Evolutionary conservation across 92 coral and sea anemone species (phyloP), one percentile per base, ranked within the genome.

Genomic region (Epizoanthus stellaris): DNA sequence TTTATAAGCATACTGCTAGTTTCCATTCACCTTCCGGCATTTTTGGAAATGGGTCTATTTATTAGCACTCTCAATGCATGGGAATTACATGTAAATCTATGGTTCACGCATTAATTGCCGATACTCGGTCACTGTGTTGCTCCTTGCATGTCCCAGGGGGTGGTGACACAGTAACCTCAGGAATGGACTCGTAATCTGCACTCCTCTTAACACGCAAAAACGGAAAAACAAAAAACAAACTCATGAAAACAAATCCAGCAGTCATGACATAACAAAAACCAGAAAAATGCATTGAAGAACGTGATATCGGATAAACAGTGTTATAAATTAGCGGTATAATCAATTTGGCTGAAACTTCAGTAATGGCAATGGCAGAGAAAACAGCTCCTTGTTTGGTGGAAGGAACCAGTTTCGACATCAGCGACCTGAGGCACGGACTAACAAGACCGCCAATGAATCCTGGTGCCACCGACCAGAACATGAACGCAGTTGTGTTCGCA

Each of bases 401-500:
- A 53, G 86, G 81, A 1, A 83, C 75, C 30, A 85, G 70, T 57
- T 91, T 88, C 16, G 94, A 91, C 57, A 89, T 52, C 5, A 88
- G 82, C 4, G 89, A 85, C 20, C 92, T 84, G 19, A 81, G 72
- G 5, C 84, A 57, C 3, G 94, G 92, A 30, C 84, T 82, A 4
- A 89, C 83, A 10, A 89, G 39, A 3, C 73, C 92, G 56, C 85
- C 89, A 3, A 87, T 75, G 21, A 88, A 60, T 9, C 65, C 75
- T 20, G 94, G 94, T 7, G 86, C 60, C 53, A 86, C 67, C 14
- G 94, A 85, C 70, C 89, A 75, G 58, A 91, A 91, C 89, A 91
- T 66, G 68, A 82, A 58, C 9, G 82, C 34, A 36, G 94, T 85
- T 0, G 94, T 88, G 39, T 80, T 70, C 15, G 94, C 92, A 34